Base-by-base conservation (phyloP, 2,888 invertebrate species). In the Lumbricus terrestris region DNA sequence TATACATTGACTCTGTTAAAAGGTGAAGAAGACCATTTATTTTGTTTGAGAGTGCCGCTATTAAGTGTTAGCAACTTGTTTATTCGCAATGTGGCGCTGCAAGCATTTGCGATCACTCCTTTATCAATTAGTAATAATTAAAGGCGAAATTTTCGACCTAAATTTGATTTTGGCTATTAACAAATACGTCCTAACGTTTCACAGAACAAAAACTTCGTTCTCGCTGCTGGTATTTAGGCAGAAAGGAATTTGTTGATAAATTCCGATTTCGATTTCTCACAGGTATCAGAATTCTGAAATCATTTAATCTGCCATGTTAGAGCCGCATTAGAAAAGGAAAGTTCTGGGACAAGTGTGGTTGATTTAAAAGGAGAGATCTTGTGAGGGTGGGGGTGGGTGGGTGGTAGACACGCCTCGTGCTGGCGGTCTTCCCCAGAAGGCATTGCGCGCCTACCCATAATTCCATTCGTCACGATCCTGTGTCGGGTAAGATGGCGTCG, bases 401-500 rank as follows among this genome's bases (percentile, higher is more conserved):
- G 8, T n/a, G 33, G 8, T 33, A 18, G 83, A 11, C 20, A 35
- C 5, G 37, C 5, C 85, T 11, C 5, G 85, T 34, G 35, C 85
- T 85, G 85, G 85, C 85, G 85, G 85, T 85, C 37, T 37, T 85
- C 34, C 85, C 85, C 85, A 85, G 35, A 85, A 85, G 18, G 33
- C 85, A 8, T 37, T 34, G 85, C 35, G 35, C 35, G 34, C 34
- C 35, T 13, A 5, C 85, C 85, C 85, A 37, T 85, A 37, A 85
- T 85, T 34, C 85, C 69, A 29, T n/a, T 69, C 69, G 69, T 69
- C 34, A 34, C 85, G 85, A 34, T 34, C 85, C 85, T 34, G 18
- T 85, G 85, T 18, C 35, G 85, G 85, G 35, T 35, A 85, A 85
- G 85, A 85, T 85, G 85, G 85, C 85, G 85, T 85, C 34, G 85